phyloP scores from a whole-genome alignment of 2,888 invertebrate genomes.

The Mellilla xanthometata region DNA sequence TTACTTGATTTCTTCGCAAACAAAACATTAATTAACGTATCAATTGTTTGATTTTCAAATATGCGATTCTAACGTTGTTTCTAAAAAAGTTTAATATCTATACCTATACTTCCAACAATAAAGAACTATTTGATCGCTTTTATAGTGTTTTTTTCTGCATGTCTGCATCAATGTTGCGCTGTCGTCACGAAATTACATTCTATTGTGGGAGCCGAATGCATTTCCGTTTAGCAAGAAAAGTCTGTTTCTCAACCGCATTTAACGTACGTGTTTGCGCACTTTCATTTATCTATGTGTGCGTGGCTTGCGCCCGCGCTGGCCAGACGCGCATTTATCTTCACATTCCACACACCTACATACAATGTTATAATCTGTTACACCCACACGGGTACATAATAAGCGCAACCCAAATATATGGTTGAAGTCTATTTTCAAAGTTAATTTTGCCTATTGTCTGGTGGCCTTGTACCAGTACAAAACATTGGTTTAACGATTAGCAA shows the following conservation, averaged over 20 bases:
- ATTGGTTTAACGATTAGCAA: conserved; percentile 13
- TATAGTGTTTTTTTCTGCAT: neutral
- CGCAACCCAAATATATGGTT: conserved; percentile 38
- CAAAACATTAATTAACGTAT: too few species aligned
- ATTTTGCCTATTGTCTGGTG: conserved; percentile 21
- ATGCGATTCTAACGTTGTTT: too few species aligned
- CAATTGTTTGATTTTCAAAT: too few species aligned
- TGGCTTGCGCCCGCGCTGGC: conserved; percentile 41
- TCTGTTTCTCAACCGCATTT: conserved; percentile 36
- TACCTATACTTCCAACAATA: too few species aligned
- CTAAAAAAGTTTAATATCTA: too few species aligned
- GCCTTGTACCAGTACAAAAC: conserved; percentile 20
- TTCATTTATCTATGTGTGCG: conserved; percentile 40
- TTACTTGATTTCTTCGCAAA: too few species aligned
- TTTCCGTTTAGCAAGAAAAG: conserved; percentile 41
- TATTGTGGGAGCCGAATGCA: conserved; percentile 13
- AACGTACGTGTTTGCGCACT: conserved; percentile 34
- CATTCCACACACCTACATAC: conserved; percentile 45
- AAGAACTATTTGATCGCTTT: neutral
- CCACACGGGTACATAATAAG: conserved; percentile 31
- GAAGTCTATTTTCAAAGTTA: conserved; percentile 23
- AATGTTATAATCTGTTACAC: conserved; percentile 29
- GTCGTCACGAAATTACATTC: conserved; percentile 15
- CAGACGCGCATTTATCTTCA: conserved; percentile 43
- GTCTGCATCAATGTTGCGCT: conserved; percentile 3